These are phyloP conservation scores for Sesamia inferens DNA, from an alignment of 2,888 invertebrate genomes.

Conservation along the genomic window DNA sequence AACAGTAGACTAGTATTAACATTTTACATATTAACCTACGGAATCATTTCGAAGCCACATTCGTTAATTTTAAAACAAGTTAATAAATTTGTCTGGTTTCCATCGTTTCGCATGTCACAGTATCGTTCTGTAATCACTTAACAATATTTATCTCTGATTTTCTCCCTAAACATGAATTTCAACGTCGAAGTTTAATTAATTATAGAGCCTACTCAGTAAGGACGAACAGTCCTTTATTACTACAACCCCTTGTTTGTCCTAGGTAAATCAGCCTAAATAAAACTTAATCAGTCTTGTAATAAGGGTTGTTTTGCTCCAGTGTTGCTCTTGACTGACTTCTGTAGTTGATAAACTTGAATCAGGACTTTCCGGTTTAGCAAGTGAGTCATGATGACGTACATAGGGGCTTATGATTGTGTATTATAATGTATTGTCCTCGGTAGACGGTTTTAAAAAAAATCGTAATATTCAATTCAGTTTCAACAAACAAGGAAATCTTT, in stretches of 20 bases:
- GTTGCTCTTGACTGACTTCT: constrained; percentile 3
- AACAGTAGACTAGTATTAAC: too few species aligned
- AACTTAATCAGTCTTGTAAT: background rate
- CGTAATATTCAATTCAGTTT: constrained; percentile 1
- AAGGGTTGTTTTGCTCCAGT: constrained; percentile 32
- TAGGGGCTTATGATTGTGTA: background rate
- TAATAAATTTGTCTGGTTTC: constrained; percentile 1
- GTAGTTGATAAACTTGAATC: constrained; percentile 34
- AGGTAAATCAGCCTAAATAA: constrained; percentile 25
- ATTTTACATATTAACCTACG: background rate
- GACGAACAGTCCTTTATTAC: constrained; percentile 12
- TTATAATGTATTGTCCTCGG: background rate
- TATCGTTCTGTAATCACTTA: background rate
- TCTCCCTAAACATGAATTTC: background rate
- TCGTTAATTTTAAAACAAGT: background rate
- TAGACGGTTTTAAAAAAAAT: background rate
- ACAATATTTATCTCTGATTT: constrained; percentile 33
- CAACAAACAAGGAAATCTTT: constrained; percentile 12
- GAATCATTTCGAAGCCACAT: background rate
- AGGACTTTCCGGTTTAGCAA: constrained; percentile 56
- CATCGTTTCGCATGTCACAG: constrained; percentile 1
- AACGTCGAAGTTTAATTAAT: background rate
- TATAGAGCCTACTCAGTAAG: constrained; percentile 12
- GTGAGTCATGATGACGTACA: constrained; percentile 52
- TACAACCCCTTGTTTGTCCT: constrained; percentile 9